A percentile compares a stretch with the other conserved stretches of the same genome.
Evolutionary conservation across 2,113 vertebrate species (phyloP).

Genomic region (Lycaon pictus): DNA sequence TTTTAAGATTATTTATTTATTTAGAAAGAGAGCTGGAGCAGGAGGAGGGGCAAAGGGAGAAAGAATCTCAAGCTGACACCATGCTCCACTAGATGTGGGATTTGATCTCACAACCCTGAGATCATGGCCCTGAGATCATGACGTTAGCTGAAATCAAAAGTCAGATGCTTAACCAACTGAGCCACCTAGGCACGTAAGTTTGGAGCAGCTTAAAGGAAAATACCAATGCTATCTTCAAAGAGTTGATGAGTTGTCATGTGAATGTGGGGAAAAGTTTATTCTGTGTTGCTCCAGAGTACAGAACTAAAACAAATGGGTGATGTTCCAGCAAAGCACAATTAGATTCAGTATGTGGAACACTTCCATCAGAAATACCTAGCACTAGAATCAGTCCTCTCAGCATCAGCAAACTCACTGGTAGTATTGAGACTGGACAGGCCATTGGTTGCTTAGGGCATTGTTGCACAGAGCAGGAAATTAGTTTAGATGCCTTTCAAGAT

Average conservation of each 20-base stretch:
- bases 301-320: conserved; percentile 10
- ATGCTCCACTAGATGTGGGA: too few species aligned
- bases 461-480: background rate
- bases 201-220: conserved; percentile 8
- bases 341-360: background rate
- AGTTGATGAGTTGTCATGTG: background rate
- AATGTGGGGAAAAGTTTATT: conserved; percentile 12
- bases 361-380: background rate
- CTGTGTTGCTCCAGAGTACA: background rate
- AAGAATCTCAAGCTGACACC: too few species aligned
- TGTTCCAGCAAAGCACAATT: background rate
- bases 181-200: background rate
- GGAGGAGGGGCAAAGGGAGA: too few species aligned
- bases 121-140: too few species aligned
- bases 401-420: background rate
- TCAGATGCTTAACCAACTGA: too few species aligned
- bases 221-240: background rate
- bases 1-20: too few species aligned
- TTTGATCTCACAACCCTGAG: too few species aligned
- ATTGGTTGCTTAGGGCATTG: background rate
- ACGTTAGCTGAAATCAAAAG: too few species aligned
- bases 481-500: background rate
- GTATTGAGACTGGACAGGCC: background rate
- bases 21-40: too few species aligned
- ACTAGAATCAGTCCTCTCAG: background rate